A percentile compares a stretch with the other conserved stretches of the same genome.
Evolutionary conservation across 1,140 invertebrate genomes (phyloP).

Genomic region (Platorchestia sp.): DNA sequence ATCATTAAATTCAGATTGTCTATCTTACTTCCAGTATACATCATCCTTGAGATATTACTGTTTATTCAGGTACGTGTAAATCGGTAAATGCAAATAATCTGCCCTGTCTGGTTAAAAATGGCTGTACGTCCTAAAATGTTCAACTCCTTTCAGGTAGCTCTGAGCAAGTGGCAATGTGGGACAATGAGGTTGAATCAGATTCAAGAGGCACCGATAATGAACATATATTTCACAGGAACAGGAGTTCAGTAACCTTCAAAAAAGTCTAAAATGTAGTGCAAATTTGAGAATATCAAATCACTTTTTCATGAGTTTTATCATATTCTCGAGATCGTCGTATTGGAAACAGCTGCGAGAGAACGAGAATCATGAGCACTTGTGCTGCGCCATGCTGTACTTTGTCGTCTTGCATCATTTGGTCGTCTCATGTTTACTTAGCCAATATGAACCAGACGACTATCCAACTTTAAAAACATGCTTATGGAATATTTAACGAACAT

Average conservation of each 20-base stretch:
- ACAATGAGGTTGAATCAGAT: not conserved
- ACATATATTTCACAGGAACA: not conserved
- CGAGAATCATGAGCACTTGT: not conserved
- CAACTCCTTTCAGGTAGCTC: not conserved
- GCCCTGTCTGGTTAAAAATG: not conserved
- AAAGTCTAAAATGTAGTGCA: not conserved
- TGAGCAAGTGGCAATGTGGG: not conserved
- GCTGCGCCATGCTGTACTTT: not conserved
- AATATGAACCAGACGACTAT: not conserved
- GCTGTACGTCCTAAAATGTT: not conserved
- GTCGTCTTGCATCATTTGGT: not conserved
- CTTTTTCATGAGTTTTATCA: not conserved
- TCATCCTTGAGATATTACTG: no score
- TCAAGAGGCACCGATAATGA: not conserved
- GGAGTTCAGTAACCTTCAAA: not conserved
- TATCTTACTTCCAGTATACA: no score
- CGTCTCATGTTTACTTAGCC: not conserved
- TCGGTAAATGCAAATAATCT: no score
- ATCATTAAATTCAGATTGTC: no score
- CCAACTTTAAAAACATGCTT: not conserved
- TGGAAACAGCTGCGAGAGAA: not conserved
- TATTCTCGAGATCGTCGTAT: not conserved
- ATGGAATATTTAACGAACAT: no score
- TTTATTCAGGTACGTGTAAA: no score
- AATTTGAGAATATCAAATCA: not conserved